Base-by-base conservation (phyloP, 2,113 vertebrate species). In the Ariopsis seemanni region DNA sequence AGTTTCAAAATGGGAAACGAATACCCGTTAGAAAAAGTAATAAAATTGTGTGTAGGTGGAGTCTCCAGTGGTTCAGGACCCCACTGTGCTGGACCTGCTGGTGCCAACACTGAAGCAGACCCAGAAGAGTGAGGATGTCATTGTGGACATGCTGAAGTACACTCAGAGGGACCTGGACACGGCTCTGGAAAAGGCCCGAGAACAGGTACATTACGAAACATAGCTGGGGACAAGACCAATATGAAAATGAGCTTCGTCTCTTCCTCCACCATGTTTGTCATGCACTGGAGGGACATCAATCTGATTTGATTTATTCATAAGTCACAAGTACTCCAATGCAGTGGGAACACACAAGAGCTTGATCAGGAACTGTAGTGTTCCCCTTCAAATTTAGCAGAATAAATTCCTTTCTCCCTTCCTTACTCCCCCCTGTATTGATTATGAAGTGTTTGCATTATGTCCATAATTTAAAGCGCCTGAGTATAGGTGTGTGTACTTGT, bases 151-250 rank as follows among this genome's bases (percentile, higher is more conserved):
- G 30, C 91, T 98, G 12, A 96, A 95, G 88, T 99, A 98, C 50
- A 98, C 96, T 84, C 97, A 99, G 90, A 96, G 95, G 88, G 98
- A 99, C 92, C 94, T 98, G 96, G 97, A 99, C 25, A 91, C 91
- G 0, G 96, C 95, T 86, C 93, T 98, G 4, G 95, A 95, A n/a
- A 91, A 63, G 72, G 93, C 95, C 17, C 92, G 92, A 14, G 58
- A 84, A 71, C 82, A 71, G 82, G 82, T 79, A 52, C 48, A 14
- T 85, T 0, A 85, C 67, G 8, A 17, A 17, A 27, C 10, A 2
- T 11, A 52, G 52, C 42, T 25, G 8, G 65, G n/a, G 63, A n/a
- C 0, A 14, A 3, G 14, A 20, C 2, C 7, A 9, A 25, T 25
- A 8, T 9, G 8, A 8, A 63, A 20, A 63, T 25, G 20, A 63